Conservation (phyloP, 2,113 vertebrate species). For the Ctenodactylus gundi region DNA sequence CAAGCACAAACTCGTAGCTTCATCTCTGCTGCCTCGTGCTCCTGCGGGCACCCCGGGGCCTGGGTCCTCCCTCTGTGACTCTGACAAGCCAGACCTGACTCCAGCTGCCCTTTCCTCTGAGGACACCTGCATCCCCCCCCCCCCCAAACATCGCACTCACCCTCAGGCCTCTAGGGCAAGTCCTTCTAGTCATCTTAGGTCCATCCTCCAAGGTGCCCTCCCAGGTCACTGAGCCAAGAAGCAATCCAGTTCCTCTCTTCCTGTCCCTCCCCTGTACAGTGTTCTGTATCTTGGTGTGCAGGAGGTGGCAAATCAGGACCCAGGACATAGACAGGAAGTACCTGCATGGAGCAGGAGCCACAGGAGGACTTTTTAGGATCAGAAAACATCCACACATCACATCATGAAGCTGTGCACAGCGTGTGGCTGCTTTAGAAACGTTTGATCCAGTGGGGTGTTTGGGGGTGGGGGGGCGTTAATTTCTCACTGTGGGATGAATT, state of each 20-base stretch:
- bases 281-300: rapidly evolving
- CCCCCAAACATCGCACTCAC: not conserved
- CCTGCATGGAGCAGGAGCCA: not conserved
- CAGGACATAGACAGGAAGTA: not conserved
- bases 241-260: not conserved
- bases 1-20: not conserved
- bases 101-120: not conserved
- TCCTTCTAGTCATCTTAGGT: not conserved
- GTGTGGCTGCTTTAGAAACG: not conserved
- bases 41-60: no score
- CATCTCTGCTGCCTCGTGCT: not conserved
- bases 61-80: not conserved
- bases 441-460: not conserved
- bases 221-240: not conserved
- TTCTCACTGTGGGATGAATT: not conserved
- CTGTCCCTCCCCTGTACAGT: not conserved
- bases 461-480: no score
- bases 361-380: not conserved
- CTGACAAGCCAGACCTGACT: not conserved
- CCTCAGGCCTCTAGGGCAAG: not conserved
- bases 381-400: not conserved
- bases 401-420: not conserved
- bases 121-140: not conserved
- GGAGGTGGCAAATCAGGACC: not conserved
- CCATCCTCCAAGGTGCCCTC: not conserved